phyloP scores from a whole-genome alignment of 2,888 invertebrate genomes.

The Andrena flavipes region DNA sequence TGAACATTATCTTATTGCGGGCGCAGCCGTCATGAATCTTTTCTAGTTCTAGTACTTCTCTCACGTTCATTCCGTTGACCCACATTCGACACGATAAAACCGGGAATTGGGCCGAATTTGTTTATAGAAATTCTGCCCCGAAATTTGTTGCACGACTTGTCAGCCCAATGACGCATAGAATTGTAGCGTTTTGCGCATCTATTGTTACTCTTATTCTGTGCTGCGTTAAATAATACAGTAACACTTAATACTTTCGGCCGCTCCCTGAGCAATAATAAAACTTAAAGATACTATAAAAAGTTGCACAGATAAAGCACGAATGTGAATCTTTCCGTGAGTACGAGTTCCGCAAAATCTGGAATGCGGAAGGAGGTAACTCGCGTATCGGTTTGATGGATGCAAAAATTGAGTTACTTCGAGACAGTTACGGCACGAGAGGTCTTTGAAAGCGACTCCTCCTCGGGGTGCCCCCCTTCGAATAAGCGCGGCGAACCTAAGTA shows the following conservation, averaged over 20 bases:
- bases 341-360: background rate
- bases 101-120: conserved; percentile 41
- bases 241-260: background rate
- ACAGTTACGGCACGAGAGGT: background rate
- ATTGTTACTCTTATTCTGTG: no score
- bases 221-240: no score
- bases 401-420: background rate
- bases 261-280: no score
- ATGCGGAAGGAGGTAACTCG: background rate
- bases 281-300: no score
- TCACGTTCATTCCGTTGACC: conserved; percentile 56
- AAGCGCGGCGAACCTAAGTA: background rate
- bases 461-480: background rate
- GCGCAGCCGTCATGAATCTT: conserved; percentile 55
- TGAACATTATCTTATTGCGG: conserved; percentile 64
- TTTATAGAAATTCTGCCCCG: conserved; percentile 36
- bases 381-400: background rate
- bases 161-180: background rate
- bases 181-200: background rate
- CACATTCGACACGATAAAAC: conserved; percentile 43
- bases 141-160: conserved; percentile 5
- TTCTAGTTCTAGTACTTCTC: conserved; percentile 59
- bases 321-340: background rate
- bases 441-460: background rate
- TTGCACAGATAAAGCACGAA: background rate